phyloP scores from a whole-genome alignment of 2,888 invertebrate genomes.

The Drosophila niveifrons region DNA sequence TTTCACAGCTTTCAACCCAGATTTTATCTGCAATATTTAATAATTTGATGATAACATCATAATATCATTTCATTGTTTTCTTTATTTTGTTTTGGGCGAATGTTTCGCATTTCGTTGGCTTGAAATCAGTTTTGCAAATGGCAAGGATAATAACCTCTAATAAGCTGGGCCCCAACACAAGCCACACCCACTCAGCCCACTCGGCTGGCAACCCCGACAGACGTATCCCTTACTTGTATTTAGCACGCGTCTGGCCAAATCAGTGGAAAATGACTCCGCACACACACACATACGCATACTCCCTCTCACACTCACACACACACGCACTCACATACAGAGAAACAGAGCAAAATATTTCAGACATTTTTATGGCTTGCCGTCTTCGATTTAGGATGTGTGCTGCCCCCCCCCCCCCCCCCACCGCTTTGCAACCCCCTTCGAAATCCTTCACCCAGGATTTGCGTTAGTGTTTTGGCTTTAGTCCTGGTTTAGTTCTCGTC shows the following conservation, averaged over 20 bases:
- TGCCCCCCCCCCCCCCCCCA: not conserved
- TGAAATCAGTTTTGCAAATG: constrained; percentile 82
- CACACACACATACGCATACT: constrained; percentile 44
- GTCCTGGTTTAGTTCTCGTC: constrained; percentile 23
- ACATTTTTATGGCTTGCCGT: constrained; percentile 85
- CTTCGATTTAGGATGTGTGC: constrained; percentile 80
- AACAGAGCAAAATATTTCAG: constrained; percentile 77
- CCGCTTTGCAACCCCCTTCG: not conserved
- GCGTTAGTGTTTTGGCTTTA: constrained; percentile 34
- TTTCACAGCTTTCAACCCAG: not conserved
- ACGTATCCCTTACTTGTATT: constrained; percentile 36
- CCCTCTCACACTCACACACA: constrained; percentile 40
- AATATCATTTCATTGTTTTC: constrained; percentile 1
- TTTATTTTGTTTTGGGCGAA: constrained; percentile 7
- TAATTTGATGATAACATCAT: constrained; percentile 27
- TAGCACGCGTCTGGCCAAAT: constrained; percentile 75
- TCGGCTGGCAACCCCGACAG: constrained; percentile 8
- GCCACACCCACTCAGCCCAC: constrained; percentile 49
- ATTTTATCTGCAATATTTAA: constrained; percentile 20
- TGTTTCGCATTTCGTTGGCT: constrained; percentile 21
- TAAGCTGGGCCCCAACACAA: constrained; percentile 56
- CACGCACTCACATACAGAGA: constrained; percentile 39
- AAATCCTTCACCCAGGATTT: constrained; percentile 28
- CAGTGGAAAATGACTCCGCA: constrained; percentile 69
- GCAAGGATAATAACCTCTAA: constrained; percentile 80